These are phyloP conservation scores for Coelopa pilipes DNA, from an alignment of 2,888 invertebrate species.

Conservation along the genomic window DNA sequence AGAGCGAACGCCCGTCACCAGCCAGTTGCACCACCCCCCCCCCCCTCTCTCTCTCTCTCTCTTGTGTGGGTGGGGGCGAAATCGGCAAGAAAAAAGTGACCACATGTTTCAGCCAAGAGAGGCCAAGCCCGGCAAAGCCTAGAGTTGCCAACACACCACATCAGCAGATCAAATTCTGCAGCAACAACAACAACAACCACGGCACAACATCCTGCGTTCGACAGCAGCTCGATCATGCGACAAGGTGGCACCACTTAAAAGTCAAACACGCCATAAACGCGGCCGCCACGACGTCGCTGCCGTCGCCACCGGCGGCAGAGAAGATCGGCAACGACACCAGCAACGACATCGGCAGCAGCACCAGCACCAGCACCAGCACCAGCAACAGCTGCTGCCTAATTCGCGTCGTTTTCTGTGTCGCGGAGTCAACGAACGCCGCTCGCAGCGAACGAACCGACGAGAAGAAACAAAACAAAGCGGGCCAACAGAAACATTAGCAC, in stretches of 20 bases:
- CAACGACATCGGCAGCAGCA: neutral
- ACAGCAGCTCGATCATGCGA: neutral
- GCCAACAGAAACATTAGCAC: neutral
- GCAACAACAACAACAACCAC: too few relatives aligned
- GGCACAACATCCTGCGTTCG: too few relatives aligned
- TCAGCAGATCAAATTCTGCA: too few relatives aligned
- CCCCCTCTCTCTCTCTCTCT: too few relatives aligned
- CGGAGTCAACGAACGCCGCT: conserved; percentile 51
- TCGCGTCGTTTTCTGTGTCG: conserved; percentile 46
- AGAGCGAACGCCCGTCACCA: too few relatives aligned
- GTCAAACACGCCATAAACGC: conserved; percentile 30
- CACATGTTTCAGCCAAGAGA: too few relatives aligned
- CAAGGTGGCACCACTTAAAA: conserved; percentile 17
- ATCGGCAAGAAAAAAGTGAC: too few relatives aligned
- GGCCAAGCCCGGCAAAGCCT: too few relatives aligned
- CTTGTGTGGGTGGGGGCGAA: too few relatives aligned
- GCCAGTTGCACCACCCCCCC: too few relatives aligned
- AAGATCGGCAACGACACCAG: neutral
- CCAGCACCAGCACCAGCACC: conserved; percentile 18
- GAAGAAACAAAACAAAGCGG: neutral
- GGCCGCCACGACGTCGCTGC: conserved; percentile 13
- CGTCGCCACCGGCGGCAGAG: neutral
- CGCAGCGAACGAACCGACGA: neutral
- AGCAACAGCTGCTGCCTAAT: conserved; percentile 28
- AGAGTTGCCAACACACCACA: too few relatives aligned